A percentile compares a stretch with the other conserved stretches of the same genome.
Conservation (phyloP, 2,888 invertebrate genomes). For the Sarcophaga rosellei region DNA sequence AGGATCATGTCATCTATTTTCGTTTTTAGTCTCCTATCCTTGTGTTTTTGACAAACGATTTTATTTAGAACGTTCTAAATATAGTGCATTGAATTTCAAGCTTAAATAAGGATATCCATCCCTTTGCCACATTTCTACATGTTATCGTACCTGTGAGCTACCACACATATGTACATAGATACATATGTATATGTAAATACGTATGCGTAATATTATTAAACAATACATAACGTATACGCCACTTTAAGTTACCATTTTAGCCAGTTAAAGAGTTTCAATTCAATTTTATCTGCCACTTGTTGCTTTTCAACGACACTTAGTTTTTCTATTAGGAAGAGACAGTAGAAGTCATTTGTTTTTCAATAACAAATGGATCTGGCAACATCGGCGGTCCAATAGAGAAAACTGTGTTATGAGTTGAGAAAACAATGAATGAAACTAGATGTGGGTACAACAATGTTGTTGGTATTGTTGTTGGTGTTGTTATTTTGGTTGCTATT, state of each 20-base stretch:
- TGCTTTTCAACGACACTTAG: background rate
- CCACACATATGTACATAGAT: too few relatives aligned
- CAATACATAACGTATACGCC: too few relatives aligned
- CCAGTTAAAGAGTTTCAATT: background rate
- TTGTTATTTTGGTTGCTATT: conserved; percentile 29
- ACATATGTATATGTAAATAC: too few relatives aligned
- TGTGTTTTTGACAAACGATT: too few relatives aligned
- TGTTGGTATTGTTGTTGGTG: background rate
- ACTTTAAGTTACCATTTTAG: background rate
- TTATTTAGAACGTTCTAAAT: too few relatives aligned
- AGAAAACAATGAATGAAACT: conserved; percentile 49
- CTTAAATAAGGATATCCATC: too few relatives aligned
- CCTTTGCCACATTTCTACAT: too few relatives aligned
- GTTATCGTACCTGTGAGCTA: too few relatives aligned
- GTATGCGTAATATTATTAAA: too few relatives aligned
- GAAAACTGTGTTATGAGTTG: background rate
- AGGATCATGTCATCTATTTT: too few relatives aligned
- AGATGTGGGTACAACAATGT: conserved; percentile 23
- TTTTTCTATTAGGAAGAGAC: background rate
- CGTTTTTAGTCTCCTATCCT: too few relatives aligned
- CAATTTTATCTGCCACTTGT: background rate
- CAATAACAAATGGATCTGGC: background rate
- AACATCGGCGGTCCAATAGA: background rate
- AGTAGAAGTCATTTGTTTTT: background rate
- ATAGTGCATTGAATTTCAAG: too few relatives aligned